Percentiles rank a stretch among this genome's conserved stretches.
These are phyloP conservation scores for Belonocnema kinseyi DNA, from an alignment of 1,140 invertebrate species.

Conservation along the genomic window DNA sequence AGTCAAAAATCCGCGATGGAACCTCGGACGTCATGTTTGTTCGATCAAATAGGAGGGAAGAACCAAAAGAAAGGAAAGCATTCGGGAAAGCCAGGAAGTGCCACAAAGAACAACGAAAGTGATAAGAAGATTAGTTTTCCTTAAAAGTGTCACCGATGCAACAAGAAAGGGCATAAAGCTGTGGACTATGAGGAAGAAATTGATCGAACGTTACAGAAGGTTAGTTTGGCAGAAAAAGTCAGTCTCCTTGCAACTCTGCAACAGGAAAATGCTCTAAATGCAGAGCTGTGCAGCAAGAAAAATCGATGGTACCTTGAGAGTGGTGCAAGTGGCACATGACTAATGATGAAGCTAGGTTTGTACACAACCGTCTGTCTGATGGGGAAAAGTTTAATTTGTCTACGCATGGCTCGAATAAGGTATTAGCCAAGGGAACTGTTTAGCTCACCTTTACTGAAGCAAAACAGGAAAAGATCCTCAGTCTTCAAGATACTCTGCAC, in stretches of 20 bases:
- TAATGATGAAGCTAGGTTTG: constrained; percentile 4
- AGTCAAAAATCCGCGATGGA: no score
- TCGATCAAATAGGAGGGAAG: neutral
- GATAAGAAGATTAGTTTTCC: neutral
- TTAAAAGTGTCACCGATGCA: neutral
- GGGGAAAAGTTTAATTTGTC: neutral
- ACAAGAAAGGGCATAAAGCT: no score
- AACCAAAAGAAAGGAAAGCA: neutral
- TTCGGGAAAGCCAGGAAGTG: neutral
- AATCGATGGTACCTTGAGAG: constrained; percentile 31
- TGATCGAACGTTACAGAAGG: neutral
- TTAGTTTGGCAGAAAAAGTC: neutral
- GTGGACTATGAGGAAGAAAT: neutral
- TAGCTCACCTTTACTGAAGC: no score
- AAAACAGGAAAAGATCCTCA: neutral
- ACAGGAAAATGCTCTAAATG: neutral
- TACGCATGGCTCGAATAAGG: constrained; percentile 10
- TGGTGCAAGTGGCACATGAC: constrained; percentile 11
- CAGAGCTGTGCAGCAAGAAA: neutral
- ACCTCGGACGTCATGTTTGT: no score
- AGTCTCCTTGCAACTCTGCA: neutral
- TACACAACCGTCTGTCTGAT: neutral
- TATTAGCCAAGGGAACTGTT: constrained; percentile 30
- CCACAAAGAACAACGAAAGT: neutral
- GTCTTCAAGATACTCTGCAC: constrained; percentile 29